A percentile compares a stretch with the other conserved stretches of the same genome.
Conservation (phyloP, 2,888 invertebrate species). For the Erebia ligea region DNA sequence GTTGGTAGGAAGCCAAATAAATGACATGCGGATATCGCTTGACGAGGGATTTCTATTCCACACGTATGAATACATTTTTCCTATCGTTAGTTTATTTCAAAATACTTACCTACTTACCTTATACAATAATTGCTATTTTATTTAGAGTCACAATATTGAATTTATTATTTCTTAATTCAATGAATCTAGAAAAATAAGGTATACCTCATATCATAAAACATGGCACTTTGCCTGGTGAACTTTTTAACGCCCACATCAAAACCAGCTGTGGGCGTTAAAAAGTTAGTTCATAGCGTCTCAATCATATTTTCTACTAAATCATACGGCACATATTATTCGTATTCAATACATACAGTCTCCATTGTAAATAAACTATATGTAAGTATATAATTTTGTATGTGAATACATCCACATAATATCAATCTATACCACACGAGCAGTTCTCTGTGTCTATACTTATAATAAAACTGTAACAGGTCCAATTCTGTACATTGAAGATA, state of each 20-base stretch:
- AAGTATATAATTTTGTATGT: too few species aligned
- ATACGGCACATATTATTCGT: neutral
- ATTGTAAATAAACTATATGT: neutral
- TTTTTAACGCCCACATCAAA: too few species aligned
- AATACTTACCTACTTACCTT: slow-evolving; percentile 3
- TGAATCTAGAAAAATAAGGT: neutral
- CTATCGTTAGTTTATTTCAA: slow-evolving; percentile 25
- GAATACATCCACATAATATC: too few species aligned
- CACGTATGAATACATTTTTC: slow-evolving; percentile 23
- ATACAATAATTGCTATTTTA: slow-evolving; percentile 5
- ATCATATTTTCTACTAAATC: neutral
- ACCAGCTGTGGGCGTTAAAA: slow-evolving; percentile 18
- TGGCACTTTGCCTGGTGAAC: slow-evolving; percentile 15
- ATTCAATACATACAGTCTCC: neutral
- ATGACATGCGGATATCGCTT: slow-evolving; percentile 33
- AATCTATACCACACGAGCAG: too few species aligned
- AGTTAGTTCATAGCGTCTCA: neutral
- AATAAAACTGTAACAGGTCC: too few species aligned
- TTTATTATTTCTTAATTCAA: too few species aligned
- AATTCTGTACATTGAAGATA: too few species aligned
- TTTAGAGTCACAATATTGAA: neutral
- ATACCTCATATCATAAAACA: slow-evolving; percentile 1
- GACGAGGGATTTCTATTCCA: slow-evolving; percentile 34
- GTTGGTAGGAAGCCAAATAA: slow-evolving; percentile 40
- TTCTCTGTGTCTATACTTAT: too few species aligned